Evolutionary conservation across 2,113 vertebrate genomes (phyloP).

Genomic region (Peromyscus maniculatus): DNA sequence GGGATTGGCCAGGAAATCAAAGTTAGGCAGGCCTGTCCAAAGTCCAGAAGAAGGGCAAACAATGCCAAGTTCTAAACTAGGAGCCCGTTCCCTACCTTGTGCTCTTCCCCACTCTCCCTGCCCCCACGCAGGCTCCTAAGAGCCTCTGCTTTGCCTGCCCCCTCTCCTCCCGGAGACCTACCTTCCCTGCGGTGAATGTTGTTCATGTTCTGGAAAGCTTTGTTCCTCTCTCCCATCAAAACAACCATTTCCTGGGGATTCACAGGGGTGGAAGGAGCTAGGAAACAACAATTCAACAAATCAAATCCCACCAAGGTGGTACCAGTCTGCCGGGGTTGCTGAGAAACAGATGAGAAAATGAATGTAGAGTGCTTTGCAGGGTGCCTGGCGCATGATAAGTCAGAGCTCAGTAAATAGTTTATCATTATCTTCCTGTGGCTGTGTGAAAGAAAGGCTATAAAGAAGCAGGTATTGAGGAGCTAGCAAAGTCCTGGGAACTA

Average conservation of each 20-base stretch:
- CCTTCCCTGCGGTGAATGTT: slow-evolving; percentile 15
- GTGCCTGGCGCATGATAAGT: slow-evolving; percentile 45
- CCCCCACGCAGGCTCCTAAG: not conserved
- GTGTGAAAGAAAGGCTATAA: not conserved
- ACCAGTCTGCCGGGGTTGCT: slow-evolving; percentile 48
- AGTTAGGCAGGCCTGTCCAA: not conserved
- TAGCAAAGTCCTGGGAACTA: slow-evolving; percentile 2
- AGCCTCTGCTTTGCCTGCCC: not conserved
- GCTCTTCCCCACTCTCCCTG: not conserved
- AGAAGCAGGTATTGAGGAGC: not conserved
- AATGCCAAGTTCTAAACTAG: slow-evolving; percentile 4
- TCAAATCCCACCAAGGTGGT: slow-evolving; percentile 63
- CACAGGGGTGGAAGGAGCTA: not conserved
- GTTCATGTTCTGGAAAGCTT: slow-evolving; percentile 68
- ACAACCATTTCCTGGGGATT: slow-evolving; percentile 56
- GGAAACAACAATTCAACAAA: slow-evolving; percentile 35
- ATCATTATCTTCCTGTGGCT: slow-evolving; percentile 38
- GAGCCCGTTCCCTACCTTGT: not conserved
- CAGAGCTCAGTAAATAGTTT: slow-evolving; percentile 58
- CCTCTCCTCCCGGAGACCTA: not conserved
- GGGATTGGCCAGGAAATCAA: not conserved
- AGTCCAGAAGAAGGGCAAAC: not conserved
- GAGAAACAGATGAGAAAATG: slow-evolving; percentile 68
- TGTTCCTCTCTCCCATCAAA: slow-evolving; percentile 24
- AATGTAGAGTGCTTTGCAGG: slow-evolving; percentile 66